A percentile compares a stretch with the other conserved stretches of the same genome.
These are phyloP conservation scores for Penelope pileata DNA, from an alignment of 2,113 vertebrate genomes.

Conservation along the genomic window DNA sequence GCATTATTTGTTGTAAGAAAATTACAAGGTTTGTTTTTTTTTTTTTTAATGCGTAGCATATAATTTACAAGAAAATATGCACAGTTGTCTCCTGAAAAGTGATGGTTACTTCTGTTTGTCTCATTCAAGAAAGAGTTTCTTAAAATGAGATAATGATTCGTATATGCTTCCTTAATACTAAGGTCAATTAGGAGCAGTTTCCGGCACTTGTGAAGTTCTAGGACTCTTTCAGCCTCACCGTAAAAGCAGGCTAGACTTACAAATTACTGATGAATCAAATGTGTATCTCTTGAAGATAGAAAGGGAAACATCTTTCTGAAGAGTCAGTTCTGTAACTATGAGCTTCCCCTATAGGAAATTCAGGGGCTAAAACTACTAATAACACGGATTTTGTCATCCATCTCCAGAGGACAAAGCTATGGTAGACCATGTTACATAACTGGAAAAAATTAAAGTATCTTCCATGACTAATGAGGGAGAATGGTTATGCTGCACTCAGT, in stretches of 20 bases:
- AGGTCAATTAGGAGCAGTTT: not conserved
- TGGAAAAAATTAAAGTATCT: not conserved
- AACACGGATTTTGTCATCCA: not conserved
- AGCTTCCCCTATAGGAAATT: not conserved
- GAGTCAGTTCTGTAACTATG: not conserved
- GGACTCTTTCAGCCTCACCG: not conserved
- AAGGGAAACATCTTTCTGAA: not conserved
- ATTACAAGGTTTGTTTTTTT: not conserved
- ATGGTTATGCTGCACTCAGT: fast-evolving
- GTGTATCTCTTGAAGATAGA: not conserved
- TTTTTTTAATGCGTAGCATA: not conserved
- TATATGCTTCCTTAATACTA: not conserved
- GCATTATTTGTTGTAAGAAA: not conserved
- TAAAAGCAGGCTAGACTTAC: not conserved
- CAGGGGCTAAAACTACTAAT: not conserved
- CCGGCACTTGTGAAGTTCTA: not conserved
- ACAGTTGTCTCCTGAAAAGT: not conserved
- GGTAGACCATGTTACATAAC: not conserved
- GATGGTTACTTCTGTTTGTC: not conserved
- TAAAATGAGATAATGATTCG: not conserved
- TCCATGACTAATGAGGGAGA: not conserved
- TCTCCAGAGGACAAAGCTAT: not conserved
- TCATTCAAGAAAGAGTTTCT: not conserved
- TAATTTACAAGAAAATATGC: not conserved
- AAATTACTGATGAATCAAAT: not conserved